Conservation (phyloP, 1,140 invertebrate species). For the Tetranychus cinnabarinus region DNA sequence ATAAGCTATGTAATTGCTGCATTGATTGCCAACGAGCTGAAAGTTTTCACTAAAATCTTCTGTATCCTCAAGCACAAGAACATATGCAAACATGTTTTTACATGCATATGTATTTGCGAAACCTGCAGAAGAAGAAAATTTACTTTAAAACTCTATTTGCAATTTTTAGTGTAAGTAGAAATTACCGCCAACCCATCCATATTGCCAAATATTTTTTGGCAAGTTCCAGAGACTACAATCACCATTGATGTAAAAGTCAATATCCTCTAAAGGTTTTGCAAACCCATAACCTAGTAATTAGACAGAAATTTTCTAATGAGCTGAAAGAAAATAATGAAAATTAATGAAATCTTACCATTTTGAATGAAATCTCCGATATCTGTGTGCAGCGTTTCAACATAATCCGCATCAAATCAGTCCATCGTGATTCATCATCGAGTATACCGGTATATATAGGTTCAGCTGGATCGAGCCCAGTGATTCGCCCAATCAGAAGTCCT, state of each 20-base stretch:
- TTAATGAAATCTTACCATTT: no score
- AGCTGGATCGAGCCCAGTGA: slow-evolving; percentile 50
- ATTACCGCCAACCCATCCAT: not conserved
- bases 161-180: no score
- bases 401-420: slow-evolving; percentile 45
- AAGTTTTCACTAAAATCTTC: not conserved
- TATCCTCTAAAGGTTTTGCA: not conserved
- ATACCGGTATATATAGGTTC: slow-evolving; percentile 56
- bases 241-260: not conserved
- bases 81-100: not conserved
- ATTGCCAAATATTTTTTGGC: not conserved
- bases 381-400: slow-evolving; percentile 65
- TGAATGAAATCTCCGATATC: not conserved
- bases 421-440: slow-evolving; percentile 38
- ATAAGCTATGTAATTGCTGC: not conserved
- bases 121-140: no score
- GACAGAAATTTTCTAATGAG: no score
- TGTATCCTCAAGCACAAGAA: not conserved
- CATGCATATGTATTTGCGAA: not conserved
- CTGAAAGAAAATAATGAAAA: no score
- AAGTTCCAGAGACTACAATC: not conserved
- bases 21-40: not conserved
- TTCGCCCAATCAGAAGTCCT: slow-evolving; percentile 23
- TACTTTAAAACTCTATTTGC: no score
- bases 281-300: no score